These are phyloP conservation scores for Falco rusticolus DNA, from an alignment of 2,797 vertebrate species.

Conservation along the genomic window DNA sequence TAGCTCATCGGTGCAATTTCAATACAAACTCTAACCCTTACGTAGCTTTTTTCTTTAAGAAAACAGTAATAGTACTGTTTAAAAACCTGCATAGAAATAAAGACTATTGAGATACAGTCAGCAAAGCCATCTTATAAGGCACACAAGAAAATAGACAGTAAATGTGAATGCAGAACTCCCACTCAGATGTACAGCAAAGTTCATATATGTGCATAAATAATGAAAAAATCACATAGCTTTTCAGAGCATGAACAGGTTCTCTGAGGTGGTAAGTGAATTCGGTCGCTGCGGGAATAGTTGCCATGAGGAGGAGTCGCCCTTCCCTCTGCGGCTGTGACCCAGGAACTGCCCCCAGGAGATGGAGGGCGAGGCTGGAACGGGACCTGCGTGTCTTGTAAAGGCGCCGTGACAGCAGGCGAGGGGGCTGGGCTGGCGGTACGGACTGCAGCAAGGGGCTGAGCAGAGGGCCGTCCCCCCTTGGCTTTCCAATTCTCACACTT, in stretches of 20 bases:
- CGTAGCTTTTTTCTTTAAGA: constrained; percentile 70
- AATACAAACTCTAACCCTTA: constrained; percentile 78
- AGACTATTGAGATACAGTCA: constrained; percentile 84
- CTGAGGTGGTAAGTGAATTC: constrained; percentile 57
- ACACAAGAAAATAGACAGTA: constrained; percentile 88
- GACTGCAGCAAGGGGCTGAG: not conserved
- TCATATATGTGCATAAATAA: constrained; percentile 81
- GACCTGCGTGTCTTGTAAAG: fast-evolving
- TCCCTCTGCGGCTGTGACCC: not conserved
- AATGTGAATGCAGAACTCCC: constrained; percentile 87
- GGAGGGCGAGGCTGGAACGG: not conserved
- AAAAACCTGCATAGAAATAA: constrained; percentile 86
- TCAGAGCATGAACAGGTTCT: constrained; percentile 68
- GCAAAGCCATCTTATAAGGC: constrained; percentile 85
- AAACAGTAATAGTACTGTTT: constrained; percentile 79
- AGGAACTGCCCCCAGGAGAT: fast-evolving
- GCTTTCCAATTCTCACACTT: not conserved
- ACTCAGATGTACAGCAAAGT: constrained; percentile 81
- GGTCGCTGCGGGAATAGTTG: not conserved
- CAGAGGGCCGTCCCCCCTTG: fast-evolving
- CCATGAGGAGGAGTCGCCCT: fast-evolving
- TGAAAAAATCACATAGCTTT: constrained; percentile 49
- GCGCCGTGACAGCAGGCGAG: not conserved
- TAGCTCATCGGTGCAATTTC: constrained; percentile 67
- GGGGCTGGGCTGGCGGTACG: fast-evolving